These are phyloP conservation scores for Aphis gossypii DNA, from an alignment of 1,140 invertebrate species.

Conservation along the genomic window DNA sequence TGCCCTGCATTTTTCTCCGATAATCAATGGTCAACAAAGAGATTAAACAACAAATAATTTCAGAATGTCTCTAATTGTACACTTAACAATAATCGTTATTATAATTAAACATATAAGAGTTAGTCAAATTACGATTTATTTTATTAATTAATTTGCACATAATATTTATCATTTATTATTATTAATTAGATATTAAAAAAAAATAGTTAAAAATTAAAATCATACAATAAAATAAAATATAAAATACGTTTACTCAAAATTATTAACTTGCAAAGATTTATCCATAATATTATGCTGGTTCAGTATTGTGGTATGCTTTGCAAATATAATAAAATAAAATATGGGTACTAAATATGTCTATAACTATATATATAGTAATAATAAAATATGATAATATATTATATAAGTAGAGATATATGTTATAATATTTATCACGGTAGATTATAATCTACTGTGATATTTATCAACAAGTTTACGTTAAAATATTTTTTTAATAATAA, in stretches of 20 bases:
- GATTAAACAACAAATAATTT: background rate
- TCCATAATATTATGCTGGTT: background rate
- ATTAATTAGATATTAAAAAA: background rate
- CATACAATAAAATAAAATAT: background rate
- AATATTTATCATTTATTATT: background rate
- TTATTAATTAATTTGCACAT: background rate
- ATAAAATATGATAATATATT: too few species aligned
- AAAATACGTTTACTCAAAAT: background rate
- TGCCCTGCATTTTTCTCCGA: background rate
- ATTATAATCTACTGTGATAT: too few species aligned
- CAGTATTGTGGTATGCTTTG: background rate
- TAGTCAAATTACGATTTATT: background rate
- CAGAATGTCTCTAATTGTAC: background rate
- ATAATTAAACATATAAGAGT: background rate
- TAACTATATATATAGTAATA: background rate
- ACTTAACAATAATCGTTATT: background rate
- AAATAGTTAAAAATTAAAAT: background rate
- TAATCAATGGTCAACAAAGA: background rate
- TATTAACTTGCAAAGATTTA: background rate
- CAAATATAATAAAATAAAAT: background rate
- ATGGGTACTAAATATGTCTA: background rate
- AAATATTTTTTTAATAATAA: too few species aligned
- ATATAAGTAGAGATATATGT: too few species aligned
- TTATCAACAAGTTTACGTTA: too few species aligned
- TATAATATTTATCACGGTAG: too few species aligned